Percentiles rank a stretch among this genome's conserved stretches.
phyloP scores from a whole-genome alignment of 2,888 invertebrate genomes.

The Empis livida region DNA sequence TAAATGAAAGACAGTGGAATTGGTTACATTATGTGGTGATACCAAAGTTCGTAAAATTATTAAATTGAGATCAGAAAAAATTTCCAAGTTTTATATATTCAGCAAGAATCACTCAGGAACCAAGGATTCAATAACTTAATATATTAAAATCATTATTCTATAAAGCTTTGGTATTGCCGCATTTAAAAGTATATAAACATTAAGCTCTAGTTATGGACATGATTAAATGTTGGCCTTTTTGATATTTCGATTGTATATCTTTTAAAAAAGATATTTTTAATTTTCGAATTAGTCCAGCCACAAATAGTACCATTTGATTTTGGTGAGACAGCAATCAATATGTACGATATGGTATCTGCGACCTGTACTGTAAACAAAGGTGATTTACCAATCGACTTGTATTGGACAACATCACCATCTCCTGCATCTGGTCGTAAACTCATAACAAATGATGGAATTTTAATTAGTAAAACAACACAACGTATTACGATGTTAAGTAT shows the following conservation, averaged over 20 bases:
- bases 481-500: constrained; percentile 55
- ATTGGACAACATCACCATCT: constrained; percentile 43
- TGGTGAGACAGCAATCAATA: constrained; percentile 62
- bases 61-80: not conserved
- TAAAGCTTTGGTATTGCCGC: not conserved
- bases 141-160: not conserved
- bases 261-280: not conserved
- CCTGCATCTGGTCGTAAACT: constrained; percentile 43
- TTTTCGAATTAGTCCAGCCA: constrained; percentile 48
- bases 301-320: constrained; percentile 67
- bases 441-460: constrained; percentile 44
- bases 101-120: no score
- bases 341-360: constrained; percentile 59
- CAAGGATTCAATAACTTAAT: no score
- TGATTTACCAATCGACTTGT: constrained; percentile 63
- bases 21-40: constrained; percentile 6
- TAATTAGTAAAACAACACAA: constrained; percentile 46
- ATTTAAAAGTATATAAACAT: constrained; percentile 5
- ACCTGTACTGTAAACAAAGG: constrained; percentile 63
- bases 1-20: constrained; percentile 6
- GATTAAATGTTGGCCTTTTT: constrained; percentile 7
- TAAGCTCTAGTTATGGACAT: constrained; percentile 3
- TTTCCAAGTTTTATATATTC: no score
- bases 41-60: constrained; percentile 2
- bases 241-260: not conserved